Conservation (phyloP, 2,797 vertebrate species). For the Menidia menidia region DNA sequence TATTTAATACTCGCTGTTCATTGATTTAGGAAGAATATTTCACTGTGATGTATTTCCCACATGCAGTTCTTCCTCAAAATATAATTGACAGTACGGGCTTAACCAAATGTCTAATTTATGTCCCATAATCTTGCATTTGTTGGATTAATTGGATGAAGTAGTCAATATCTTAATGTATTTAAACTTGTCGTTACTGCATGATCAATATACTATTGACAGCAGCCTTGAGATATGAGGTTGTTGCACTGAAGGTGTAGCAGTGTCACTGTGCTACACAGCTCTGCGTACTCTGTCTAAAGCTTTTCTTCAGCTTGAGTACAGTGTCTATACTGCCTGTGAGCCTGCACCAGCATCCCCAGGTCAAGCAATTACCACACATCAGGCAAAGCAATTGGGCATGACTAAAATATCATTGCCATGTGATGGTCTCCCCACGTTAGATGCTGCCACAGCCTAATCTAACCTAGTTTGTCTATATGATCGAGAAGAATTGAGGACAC, state of each 20-base stretch:
- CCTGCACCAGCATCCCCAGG: conserved; percentile 56
- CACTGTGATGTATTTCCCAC: not conserved
- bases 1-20: not conserved
- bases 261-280: conserved; percentile 23
- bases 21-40: too few species aligned
- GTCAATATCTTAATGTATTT: conserved; percentile 48
- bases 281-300: conserved; percentile 1
- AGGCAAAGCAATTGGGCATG: conserved; percentile 82
- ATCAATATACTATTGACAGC: conserved; percentile 44
- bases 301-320: conserved; percentile 66
- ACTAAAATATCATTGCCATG: conserved; percentile 79
- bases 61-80: conserved; percentile 9
- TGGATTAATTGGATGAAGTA: conserved; percentile 45
- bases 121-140: conserved; percentile 27
- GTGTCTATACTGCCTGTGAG: conserved; percentile 46
- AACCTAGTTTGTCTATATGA: conserved; percentile 78
- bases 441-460: conserved; percentile 73
- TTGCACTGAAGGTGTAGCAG: conserved; percentile 19
- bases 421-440: conserved; percentile 77
- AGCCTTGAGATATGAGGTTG: conserved; percentile 35
- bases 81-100: conserved; percentile 13
- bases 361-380: conserved; percentile 84
- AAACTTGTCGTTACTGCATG: conserved; percentile 29
- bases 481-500: conserved; percentile 78
- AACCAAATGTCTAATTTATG: conserved; percentile 28